Percentiles rank a stretch among this genome's conserved stretches.
Evolutionary conservation across 1,140 invertebrate species (phyloP).

Genomic region (Polyergus mexicanus): DNA sequence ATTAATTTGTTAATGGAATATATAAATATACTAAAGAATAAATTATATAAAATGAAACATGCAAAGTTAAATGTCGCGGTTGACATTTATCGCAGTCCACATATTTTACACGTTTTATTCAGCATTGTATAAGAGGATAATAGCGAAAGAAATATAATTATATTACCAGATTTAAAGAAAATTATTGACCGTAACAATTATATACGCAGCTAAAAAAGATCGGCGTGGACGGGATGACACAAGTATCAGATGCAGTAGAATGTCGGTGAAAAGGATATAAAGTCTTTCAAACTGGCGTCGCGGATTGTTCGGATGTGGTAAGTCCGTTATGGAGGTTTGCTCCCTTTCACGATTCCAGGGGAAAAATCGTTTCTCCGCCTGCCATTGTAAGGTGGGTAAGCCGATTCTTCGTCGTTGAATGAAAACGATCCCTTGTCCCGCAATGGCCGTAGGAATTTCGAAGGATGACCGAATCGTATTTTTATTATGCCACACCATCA

Average conservation of each 20-base stretch:
- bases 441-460: constrained; percentile 35
- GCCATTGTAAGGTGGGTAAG: constrained; percentile 67
- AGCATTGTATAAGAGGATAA: background rate
- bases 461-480: constrained; percentile 60
- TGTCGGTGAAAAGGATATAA: constrained; percentile 62
- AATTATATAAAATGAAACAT: background rate
- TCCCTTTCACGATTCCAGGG: constrained; percentile 62
- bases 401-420: constrained; percentile 73
- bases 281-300: constrained; percentile 63
- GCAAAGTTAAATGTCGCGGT: background rate
- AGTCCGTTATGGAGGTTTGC: constrained; percentile 72
- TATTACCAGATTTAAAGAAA: background rate
- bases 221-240: constrained; percentile 15
- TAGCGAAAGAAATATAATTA: background rate
- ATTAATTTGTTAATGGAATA: background rate
- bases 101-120: background rate
- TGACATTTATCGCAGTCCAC: background rate
- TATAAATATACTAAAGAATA: background rate
- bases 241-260: constrained; percentile 46
- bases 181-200: constrained; percentile 24
- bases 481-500: constrained; percentile 51
- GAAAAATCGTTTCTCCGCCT: constrained; percentile 71
- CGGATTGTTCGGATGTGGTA: constrained; percentile 74
- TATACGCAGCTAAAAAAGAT: constrained; percentile 23
- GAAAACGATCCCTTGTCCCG: constrained; percentile 69